Evolutionary conservation across 2,113 vertebrate genomes (phyloP), one percentile per base, ranked within the genome.

Genomic region (Bambusicola thoracicus): DNA sequence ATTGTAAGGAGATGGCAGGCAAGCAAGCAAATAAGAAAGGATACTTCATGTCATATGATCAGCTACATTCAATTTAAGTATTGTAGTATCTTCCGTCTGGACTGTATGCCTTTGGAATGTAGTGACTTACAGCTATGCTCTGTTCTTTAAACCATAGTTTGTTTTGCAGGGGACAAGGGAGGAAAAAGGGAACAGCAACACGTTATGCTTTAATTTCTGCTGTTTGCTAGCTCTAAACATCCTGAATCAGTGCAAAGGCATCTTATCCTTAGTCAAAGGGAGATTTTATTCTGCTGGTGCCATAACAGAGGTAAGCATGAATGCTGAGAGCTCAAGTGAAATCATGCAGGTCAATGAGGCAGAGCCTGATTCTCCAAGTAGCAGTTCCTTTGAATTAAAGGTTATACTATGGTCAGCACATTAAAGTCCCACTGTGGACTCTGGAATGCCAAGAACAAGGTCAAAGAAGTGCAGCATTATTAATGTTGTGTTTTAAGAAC

Each of bases 341-440:
- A 81, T 92, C 83, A 90, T 49, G 62, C 53, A 68, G 46, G 56
- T 85, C 94, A 95, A 74, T 91, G 89, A 97, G 36, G 94, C 94
- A 93, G 48, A 95, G 73, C 81, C 87, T 72, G 82, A 59, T 89
- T 72, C 87, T 83, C 67, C 56, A 62, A 86, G 75, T 65, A 78
- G 88, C 83, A 92, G 55, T 78, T 82, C 61, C 61, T 95, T 72
- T 94, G 72, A 94, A 85, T 93, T 94, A 90, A 74, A 46, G 63
- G 63, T 77, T 93, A 81, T 83, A 93, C 68, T 56, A 91, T 92
- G 87, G 79, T 93, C 96, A 96, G 93, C 94, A 93, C 72, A 92
- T 8, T 85, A 68, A 81, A 63, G 68, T 91, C 79, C 79, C 49
- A 41, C 65, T 91, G 72, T 1, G 1, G 55, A 46, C 46, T n/a